Evolutionary conservation across 1,140 invertebrate species (phyloP).

Genomic region (Wasmannia auropunctata): DNA sequence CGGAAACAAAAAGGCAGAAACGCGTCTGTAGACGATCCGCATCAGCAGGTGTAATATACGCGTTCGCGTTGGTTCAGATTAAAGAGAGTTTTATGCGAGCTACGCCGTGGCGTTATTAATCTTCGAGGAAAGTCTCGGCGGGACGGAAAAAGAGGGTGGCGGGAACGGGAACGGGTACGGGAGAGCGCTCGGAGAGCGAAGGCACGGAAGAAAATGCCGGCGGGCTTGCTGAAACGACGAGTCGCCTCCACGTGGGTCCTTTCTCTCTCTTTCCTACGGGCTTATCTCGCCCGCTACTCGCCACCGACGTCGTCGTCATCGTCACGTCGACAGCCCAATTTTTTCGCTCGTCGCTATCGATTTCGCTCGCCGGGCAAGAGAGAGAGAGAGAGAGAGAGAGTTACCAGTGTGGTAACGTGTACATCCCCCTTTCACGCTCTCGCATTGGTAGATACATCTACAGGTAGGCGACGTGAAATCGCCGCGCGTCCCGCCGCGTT

Average conservation of each 20-base stretch:
- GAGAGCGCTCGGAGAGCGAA: too few species aligned
- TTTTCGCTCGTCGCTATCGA: constrained; percentile 39
- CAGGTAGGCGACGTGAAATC: constrained; percentile 13
- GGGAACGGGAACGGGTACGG: background rate
- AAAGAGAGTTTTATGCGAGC: constrained; percentile 76
- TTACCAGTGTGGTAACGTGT: background rate
- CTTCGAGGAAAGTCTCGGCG: constrained; percentile 67
- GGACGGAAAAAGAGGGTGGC: background rate
- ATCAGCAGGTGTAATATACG: constrained; percentile 67
- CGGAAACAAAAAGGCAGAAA: background rate
- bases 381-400: too few species aligned
- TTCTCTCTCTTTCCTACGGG: constrained; percentile 32
- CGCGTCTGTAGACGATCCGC: constrained; percentile 17
- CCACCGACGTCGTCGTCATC: constrained; percentile 55
- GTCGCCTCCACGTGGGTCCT: constrained; percentile 7
- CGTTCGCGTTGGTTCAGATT: constrained; percentile 74
- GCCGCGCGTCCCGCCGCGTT: background rate
- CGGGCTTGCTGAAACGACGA: constrained; percentile 43
- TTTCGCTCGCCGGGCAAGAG: background rate
- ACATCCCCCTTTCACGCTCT: background rate
- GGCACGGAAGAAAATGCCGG: constrained; percentile 39
- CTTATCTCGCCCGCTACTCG: constrained; percentile 37
- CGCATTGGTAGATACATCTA: background rate
- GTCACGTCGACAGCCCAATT: constrained; percentile 64
- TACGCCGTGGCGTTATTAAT: constrained; percentile 74